Evolutionary conservation across 2,888 invertebrate species (phyloP).

Genomic region (Ichneumoninae sp.): DNA sequence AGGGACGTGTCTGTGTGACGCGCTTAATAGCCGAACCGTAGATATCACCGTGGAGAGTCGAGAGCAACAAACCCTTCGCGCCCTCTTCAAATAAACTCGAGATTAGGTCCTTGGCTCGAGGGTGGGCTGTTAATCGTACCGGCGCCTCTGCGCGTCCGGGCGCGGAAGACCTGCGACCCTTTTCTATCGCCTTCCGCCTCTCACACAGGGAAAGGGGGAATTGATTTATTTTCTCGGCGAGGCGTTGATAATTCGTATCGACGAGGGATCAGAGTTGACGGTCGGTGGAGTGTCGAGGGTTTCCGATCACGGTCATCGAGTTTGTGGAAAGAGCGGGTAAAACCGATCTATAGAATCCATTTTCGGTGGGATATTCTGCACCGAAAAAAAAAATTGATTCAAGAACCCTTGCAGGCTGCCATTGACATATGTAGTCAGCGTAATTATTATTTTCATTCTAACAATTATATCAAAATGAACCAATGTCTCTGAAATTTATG

Average conservation of each 20-base stretch:
- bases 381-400: no score
- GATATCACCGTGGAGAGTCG: slow-evolving; percentile 7
- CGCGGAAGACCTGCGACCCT: not conserved
- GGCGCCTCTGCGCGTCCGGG: slow-evolving; percentile 8
- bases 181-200: slow-evolving; percentile 21
- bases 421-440: no score
- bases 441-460: no score
- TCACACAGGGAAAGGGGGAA: slow-evolving; percentile 24
- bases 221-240: slow-evolving; percentile 7
- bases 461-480: no score
- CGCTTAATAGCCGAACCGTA: not conserved
- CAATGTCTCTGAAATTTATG: no score
- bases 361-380: no score
- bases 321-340: no score
- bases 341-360: no score
- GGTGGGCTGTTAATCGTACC: slow-evolving; percentile 61
- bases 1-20: not conserved
- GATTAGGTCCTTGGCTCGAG: slow-evolving; percentile 53
- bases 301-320: no score
- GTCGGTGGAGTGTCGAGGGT: not conserved
- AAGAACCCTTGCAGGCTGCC: no score
- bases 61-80: slow-evolving; percentile 59
- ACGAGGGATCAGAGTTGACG: not conserved
- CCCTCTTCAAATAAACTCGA: slow-evolving; percentile 63
- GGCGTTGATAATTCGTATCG: not conserved